Evolutionary conservation across 2,113 vertebrate species (phyloP).

Genomic region (Coryphaenoides rupestris): DNA sequence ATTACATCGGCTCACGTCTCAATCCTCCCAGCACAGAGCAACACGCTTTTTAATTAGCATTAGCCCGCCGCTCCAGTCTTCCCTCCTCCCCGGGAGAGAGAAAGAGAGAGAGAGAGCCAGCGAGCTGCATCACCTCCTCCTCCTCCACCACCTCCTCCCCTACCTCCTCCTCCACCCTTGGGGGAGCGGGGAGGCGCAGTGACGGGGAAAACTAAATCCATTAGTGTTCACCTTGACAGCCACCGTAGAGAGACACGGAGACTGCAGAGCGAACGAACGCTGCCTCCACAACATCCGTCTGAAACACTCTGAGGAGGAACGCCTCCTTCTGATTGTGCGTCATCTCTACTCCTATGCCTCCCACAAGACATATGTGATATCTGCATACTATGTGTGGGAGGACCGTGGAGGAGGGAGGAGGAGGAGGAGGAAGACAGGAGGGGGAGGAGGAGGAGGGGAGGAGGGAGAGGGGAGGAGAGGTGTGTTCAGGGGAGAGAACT

Average conservation of each 20-base stretch:
- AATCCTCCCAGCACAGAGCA: too few relatives aligned
- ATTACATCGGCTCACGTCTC: conserved; percentile 34
- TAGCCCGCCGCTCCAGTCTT: conserved; percentile 47
- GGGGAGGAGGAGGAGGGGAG: too few relatives aligned
- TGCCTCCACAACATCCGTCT: conserved; percentile 35
- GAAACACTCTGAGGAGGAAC: conserved; percentile 1
- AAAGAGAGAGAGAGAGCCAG: too few relatives aligned
- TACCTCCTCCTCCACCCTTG: conserved; percentile 20
- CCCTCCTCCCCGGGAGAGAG: conserved; percentile 21
- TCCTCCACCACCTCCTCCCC: conserved; percentile 27
- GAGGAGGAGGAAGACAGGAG: too few relatives aligned
- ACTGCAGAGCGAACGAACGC: conserved; percentile 43
- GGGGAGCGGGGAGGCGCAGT: conserved; percentile 10
- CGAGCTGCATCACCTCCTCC: conserved; percentile 8
- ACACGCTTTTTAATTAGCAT: conserved; percentile 48
- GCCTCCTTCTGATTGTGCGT: background rate
- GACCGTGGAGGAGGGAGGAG: too few relatives aligned
- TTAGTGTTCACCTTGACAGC: conserved; percentile 47
- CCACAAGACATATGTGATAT: too few relatives aligned
- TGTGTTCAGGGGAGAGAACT: too few relatives aligned
- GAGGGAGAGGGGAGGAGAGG: too few relatives aligned
- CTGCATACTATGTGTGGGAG: too few relatives aligned
- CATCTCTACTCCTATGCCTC: too few relatives aligned
- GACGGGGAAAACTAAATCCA: conserved; percentile 32
- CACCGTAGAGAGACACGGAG: conserved; percentile 41